Percentiles rank a stretch among this genome's conserved stretches.
Evolutionary conservation across 2,113 vertebrate species (phyloP).

Genomic region (Etheostoma spectabile): DNA sequence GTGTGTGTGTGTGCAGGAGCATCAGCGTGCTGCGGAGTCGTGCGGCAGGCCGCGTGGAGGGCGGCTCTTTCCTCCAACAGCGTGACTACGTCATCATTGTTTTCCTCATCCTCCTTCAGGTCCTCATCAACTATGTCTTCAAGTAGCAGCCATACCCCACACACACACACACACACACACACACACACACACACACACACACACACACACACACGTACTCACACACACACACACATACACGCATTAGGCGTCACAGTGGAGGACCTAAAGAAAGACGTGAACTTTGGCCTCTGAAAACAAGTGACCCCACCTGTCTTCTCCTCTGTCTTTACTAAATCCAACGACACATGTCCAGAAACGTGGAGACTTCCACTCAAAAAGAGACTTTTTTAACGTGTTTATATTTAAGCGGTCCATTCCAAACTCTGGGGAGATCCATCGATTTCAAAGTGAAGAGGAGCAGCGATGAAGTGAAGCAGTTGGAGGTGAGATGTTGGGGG

Average conservation of each 20-base stretch:
- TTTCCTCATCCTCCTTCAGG: conserved; percentile 92
- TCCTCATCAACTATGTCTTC: conserved; percentile 93
- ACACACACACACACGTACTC: not conserved
- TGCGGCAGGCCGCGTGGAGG: conserved; percentile 84
- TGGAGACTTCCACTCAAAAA: conserved; percentile 5
- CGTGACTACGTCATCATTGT: conserved; percentile 93
- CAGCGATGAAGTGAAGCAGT: not conserved
- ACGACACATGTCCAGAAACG: conserved; percentile 18
- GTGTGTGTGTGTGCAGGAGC: conserved; percentile 83
- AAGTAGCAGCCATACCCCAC: conserved; percentile 85
- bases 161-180: conserved; percentile 1
- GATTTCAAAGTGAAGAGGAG: conserved; percentile 55
- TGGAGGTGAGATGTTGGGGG: conserved; percentile 5
- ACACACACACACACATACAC: not conserved
- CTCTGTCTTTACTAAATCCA: conserved; percentile 35
- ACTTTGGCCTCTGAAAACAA: conserved; percentile 33
- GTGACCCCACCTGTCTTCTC: conserved; percentile 15
- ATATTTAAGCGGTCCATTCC: conserved; percentile 51
- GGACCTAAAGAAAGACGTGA: not conserved
- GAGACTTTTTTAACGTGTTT: conserved; percentile 51
- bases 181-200: not conserved
- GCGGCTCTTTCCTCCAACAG: conserved; percentile 91
- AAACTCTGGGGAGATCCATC: conserved; percentile 45
- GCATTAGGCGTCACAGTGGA: not conserved
- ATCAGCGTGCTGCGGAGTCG: conserved; percentile 90